Conservation (phyloP, 2,797 vertebrate species). For the Melanotaenia parkinsoni region DNA sequence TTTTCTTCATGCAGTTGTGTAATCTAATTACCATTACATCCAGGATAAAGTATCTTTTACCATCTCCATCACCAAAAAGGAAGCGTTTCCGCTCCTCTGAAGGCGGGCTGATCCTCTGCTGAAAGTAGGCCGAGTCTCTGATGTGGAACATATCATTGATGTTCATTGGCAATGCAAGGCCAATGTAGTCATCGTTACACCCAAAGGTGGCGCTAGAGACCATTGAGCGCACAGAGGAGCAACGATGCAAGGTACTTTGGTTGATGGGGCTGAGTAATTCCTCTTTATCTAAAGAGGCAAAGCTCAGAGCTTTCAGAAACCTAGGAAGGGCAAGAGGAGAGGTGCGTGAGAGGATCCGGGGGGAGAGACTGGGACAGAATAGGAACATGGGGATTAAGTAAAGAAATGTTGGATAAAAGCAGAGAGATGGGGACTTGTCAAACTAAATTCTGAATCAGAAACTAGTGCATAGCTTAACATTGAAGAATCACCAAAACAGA, state of each 20-base stretch:
- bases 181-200: conserved; percentile 94
- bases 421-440: conserved; percentile 45
- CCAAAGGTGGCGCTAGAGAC: conserved; percentile 94
- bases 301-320: conserved; percentile 98
- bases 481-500: background rate
- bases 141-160: conserved; percentile 98
- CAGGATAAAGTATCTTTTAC: conserved; percentile 70
- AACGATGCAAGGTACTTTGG: conserved; percentile 95
- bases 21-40: background rate
- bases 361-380: conserved; percentile 66
- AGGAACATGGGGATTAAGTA: conserved; percentile 49
- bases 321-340: conserved; percentile 81
- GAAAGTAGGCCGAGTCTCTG: conserved; percentile 94
- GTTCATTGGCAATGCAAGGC: conserved; percentile 94
- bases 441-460: conserved; percentile 1
- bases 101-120: conserved; percentile 90
- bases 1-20: background rate
- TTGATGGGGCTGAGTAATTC: conserved; percentile 98
- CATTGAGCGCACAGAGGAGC: conserved; percentile 97
- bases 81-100: conserved; percentile 89
- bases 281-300: conserved; percentile 97
- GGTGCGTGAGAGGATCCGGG: conserved; percentile 68
- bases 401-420: conserved; percentile 51
- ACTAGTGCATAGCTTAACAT: background rate
- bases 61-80: conserved; percentile 89